phyloP scores from a whole-genome alignment of 1,140 invertebrate species.

The Cheumatopsyche charites region DNA sequence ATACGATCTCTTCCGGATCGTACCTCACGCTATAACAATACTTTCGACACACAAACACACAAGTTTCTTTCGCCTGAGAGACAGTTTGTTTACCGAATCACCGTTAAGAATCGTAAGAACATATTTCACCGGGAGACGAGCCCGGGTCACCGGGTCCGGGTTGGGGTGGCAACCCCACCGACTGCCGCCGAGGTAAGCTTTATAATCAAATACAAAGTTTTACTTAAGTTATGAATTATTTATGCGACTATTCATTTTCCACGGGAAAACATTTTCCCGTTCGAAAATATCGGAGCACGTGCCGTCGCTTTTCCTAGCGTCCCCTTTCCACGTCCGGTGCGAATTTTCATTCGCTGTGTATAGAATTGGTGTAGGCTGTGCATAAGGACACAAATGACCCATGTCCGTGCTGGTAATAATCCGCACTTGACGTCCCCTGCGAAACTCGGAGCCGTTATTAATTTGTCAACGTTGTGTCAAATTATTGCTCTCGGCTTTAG shows the following conservation, averaged over 20 bases:
- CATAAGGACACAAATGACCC: constrained; percentile 21
- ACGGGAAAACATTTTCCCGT: constrained; percentile 16
- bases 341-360: too few species aligned
- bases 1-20: not conserved
- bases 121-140: constrained; percentile 9
- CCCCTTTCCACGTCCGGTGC: not conserved
- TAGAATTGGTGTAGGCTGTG: not conserved
- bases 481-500: not conserved
- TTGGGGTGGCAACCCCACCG: too few species aligned
- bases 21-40: too few species aligned
- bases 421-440: constrained; percentile 14
- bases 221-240: constrained; percentile 28
- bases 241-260: constrained; percentile 25
- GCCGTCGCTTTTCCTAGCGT: not conserved
- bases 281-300: constrained; percentile 14
- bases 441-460: constrained; percentile 8
- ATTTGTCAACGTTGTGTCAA: constrained; percentile 15
- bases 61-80: not conserved
- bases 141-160: not conserved
- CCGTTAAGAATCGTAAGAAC: constrained; percentile 16
- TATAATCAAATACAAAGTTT: constrained; percentile 28
- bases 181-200: constrained; percentile 9
- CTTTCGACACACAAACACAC: not conserved
- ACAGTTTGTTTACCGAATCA: constrained; percentile 15
- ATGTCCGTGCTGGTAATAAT: constrained; percentile 11